Conservation (phyloP, 2,113 vertebrate genomes). For the Silurus glanis region DNA sequence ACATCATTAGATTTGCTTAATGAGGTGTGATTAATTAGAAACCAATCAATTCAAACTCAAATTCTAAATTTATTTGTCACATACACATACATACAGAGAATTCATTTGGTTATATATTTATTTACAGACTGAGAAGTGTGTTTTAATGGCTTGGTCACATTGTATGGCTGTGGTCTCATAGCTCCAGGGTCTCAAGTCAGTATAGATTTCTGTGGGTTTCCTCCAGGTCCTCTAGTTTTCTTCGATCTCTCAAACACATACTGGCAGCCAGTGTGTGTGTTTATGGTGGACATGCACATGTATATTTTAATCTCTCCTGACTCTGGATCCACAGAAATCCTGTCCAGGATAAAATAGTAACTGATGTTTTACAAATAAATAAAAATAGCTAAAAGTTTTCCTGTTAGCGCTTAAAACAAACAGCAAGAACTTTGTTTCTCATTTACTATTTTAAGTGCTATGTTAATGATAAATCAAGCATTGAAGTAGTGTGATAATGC, state of each 20-base stretch:
- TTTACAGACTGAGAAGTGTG: background rate
- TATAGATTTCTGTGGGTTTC: background rate
- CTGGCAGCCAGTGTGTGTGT: background rate
- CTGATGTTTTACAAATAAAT: background rate
- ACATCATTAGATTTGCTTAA: constrained; percentile 18
- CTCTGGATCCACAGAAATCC: background rate
- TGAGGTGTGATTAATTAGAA: background rate
- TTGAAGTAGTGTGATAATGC: background rate
- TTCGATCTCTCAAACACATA: background rate
- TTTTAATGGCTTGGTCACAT: background rate
- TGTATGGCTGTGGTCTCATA: background rate
- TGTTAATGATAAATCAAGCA: background rate
- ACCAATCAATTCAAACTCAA: background rate
- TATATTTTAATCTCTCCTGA: background rate
- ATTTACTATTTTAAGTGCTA: background rate
- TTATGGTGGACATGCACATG: too few relatives aligned
- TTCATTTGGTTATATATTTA: background rate
- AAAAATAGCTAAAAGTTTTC: background rate
- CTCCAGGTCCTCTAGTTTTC: background rate
- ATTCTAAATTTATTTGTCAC: too few relatives aligned
- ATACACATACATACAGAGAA: too few relatives aligned
- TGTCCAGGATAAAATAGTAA: background rate
- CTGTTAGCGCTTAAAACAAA: background rate
- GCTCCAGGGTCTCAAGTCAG: background rate
- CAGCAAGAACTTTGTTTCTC: background rate